Conservation (phyloP, 2,113 vertebrate species). For the Psephotus haematonotus region DNA sequence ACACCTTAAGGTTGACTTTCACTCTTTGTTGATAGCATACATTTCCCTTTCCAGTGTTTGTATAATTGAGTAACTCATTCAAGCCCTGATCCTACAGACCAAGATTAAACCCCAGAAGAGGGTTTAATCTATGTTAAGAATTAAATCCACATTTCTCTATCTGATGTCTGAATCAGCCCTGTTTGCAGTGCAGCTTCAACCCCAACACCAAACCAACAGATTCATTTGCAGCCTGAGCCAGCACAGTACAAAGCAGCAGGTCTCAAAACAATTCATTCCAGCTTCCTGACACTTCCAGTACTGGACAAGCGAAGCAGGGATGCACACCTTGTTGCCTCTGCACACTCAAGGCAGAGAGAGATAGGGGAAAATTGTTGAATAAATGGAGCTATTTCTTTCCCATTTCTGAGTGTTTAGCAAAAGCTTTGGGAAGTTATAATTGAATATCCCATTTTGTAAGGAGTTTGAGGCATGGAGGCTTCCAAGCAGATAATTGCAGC, state of each 20-base stretch:
- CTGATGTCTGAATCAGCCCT: not conserved
- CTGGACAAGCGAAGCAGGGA: not conserved
- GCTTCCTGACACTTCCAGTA: not conserved
- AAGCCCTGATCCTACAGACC: not conserved
- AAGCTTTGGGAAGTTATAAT: not conserved
- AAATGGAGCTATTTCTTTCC: not conserved
- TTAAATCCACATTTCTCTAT: not conserved
- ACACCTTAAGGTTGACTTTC: not conserved
- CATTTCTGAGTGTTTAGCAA: not conserved
- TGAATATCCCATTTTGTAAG: not conserved
- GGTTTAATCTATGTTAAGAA: not conserved
- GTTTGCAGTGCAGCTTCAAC: not conserved
- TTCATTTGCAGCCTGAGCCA: not conserved
- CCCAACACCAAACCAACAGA: not conserved
- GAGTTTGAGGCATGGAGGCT: not conserved
- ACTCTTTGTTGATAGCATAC: not conserved
- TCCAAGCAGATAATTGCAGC: not conserved
- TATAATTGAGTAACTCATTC: not conserved
- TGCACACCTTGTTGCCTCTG: not conserved
- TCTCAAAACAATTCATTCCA: not conserved
- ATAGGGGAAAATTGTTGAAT: rapidly evolving
- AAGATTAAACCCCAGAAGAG: not conserved
- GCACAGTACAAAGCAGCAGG: not conserved
- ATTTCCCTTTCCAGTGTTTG: slow-evolving; percentile 1
- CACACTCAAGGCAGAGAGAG: not conserved